These are phyloP conservation scores for Pseudochaenichthys georgianus DNA, from an alignment of 2,797 vertebrate genomes.

Conservation along the genomic window DNA sequence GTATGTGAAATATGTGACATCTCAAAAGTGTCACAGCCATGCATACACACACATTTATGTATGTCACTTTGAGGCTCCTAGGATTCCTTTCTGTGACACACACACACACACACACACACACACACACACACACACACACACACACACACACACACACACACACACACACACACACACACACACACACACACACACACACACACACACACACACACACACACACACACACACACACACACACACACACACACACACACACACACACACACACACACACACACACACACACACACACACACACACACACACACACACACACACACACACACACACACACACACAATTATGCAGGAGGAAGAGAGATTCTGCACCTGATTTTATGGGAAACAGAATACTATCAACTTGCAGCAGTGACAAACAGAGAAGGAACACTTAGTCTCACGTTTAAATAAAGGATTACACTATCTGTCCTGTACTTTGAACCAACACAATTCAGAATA, in stretches of 20 bases:
- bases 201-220: slow-evolving; percentile 3
- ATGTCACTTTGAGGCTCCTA: slow-evolving; percentile 17
- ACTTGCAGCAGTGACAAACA: slow-evolving; percentile 35
- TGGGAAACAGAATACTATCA: slow-evolving; percentile 34
- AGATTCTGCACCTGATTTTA: slow-evolving; percentile 33
- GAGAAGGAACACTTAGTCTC: slow-evolving; percentile 20
- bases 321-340: no score
- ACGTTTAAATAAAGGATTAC: slow-evolving; percentile 10
- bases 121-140: not conserved
- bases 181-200: not conserved
- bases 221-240: slow-evolving; percentile 14
- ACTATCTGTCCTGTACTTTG: slow-evolving; percentile 4
- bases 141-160: not conserved
- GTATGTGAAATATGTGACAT: slow-evolving; percentile 26
- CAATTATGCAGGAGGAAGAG: slow-evolving; percentile 40
- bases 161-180: slow-evolving; percentile 7
- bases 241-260: slow-evolving; percentile 7
- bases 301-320: no score
- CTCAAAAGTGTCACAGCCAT: slow-evolving; percentile 23
- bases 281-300: slow-evolving; percentile 10
- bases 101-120: not conserved
- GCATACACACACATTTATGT: slow-evolving; percentile 12
- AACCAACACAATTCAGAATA: no score
- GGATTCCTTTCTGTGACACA: not conserved
- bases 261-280: slow-evolving; percentile 13